Base-by-base conservation (phyloP, 1,140 invertebrate species). In the Conus betulinus region DNA sequence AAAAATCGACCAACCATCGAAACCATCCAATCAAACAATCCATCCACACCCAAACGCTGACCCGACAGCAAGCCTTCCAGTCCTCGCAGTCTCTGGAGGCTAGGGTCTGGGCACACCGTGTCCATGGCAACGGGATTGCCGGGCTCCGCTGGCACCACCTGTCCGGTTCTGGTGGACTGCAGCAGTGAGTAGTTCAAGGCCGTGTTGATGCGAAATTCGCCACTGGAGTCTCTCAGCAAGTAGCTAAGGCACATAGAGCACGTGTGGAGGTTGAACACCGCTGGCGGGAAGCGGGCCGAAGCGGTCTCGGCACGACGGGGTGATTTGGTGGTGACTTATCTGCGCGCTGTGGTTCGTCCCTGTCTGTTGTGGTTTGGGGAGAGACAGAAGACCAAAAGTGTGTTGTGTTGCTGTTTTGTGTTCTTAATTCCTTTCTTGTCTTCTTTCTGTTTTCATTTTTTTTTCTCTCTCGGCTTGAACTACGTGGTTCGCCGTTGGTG, bases 41-140 rank as follows among this genome's bases (percentile, higher is more conserved):
- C 39, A 39, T 39, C 39, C 39, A 39, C 39, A 39, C 39, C 39
- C 39, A 39, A 60, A 23, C 1, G 1, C 84, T 85, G 25, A 85
- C 84, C 84, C 74, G 63, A 85, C 84, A 85, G 25, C 84, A 85
- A 5, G 63, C 27, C 10, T 3, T 85, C 84, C 84, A 85, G 84
- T 85, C 84, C 20, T 20, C 27, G 74, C 84, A 85, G 63, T 85
- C 84, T 10, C 20, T 20, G 0, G 15, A n/a, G 5, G 10, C n/a
- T 63, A 85, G 63, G 11, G 84, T 74, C 13, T 67, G 53, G 53
- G 63, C 84, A 85, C 17, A 85, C 84, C 6, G 63, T 23, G n/a
- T 23, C 17, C 84, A 85, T 85, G 53, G 51, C 84, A 8, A 15
- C 8, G 0, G 8, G 84, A 52, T 85, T 51, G 0, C 63, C 27